Evolutionary conservation across 2,888 invertebrate genomes (phyloP).

Genomic region (Mythimna impura): DNA sequence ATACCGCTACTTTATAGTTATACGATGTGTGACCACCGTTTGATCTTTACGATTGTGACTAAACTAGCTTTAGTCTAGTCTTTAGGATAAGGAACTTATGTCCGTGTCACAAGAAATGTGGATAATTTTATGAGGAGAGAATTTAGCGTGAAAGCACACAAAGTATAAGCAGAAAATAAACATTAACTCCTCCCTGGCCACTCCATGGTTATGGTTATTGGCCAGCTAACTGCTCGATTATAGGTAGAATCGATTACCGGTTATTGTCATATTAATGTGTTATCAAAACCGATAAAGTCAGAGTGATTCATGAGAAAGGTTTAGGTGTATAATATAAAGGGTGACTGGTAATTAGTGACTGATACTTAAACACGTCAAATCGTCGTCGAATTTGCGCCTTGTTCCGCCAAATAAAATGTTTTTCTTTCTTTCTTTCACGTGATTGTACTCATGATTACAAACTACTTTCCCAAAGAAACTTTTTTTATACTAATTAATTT

Average conservation of each 20-base stretch:
- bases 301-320: too few species aligned
- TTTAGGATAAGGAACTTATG: constrained; percentile 24
- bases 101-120: constrained; percentile 2
- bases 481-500: too few species aligned
- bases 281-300: too few species aligned
- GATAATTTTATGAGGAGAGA: constrained; percentile 22
- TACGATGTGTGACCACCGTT: constrained; percentile 25
- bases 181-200: background rate
- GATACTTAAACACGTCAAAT: too few species aligned
- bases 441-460: too few species aligned
- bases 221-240: too few species aligned
- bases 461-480: too few species aligned
- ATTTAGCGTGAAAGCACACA: constrained; percentile 7
- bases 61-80: constrained; percentile 26
- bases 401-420: too few species aligned
- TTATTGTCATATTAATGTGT: background rate
- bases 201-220: background rate
- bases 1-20: constrained; percentile 32
- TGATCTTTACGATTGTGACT: constrained; percentile 35
- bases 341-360: too few species aligned
- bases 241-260: background rate
- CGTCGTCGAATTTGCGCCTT: too few species aligned
- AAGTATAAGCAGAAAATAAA: constrained; percentile 5
- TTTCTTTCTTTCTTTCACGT: too few species aligned
- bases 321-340: too few species aligned